Conservation (phyloP, 2,888 invertebrate species). For the Chrysolina haemoptera region DNA sequence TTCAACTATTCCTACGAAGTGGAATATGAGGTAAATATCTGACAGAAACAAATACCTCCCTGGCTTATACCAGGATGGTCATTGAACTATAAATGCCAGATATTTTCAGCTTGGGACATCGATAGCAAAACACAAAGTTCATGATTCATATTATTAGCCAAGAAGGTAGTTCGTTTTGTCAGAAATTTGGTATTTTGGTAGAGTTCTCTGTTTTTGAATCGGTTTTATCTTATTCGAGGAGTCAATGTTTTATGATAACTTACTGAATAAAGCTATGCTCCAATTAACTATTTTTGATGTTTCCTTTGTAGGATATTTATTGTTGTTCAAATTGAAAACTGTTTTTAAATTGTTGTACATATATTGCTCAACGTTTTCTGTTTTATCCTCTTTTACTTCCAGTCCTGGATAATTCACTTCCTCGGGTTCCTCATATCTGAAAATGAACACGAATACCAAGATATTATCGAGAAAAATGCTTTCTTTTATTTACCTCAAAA, state of each 20-base stretch:
- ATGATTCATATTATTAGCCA: no score
- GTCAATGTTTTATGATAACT: conserved; percentile 56
- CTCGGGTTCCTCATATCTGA: conserved; percentile 58
- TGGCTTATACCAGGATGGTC: no score
- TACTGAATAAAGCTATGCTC: conserved; percentile 74
- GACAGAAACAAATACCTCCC: no score
- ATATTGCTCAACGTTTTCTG: conserved; percentile 45
- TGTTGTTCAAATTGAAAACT: conserved; percentile 80
- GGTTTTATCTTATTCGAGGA: no score
- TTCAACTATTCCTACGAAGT: no score
- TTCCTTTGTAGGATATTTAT: conserved; percentile 77
- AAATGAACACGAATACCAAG: conserved; percentile 33
- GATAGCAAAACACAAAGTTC: no score
- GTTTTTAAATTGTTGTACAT: conserved; percentile 67
- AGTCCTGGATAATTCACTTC: conserved; percentile 48
- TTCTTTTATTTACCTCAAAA: conserved; percentile 78
- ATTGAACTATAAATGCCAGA: no score
- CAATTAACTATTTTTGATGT: conserved; percentile 79
- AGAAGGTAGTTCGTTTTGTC: no score
- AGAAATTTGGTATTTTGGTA: no score
- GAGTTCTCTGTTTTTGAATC: no score
- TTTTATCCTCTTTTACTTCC: conserved; percentile 48
- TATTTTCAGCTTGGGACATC: no score
- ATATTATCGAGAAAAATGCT: not conserved
- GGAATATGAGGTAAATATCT: no score